Evolutionary conservation across 2,888 invertebrate genomes (phyloP), one percentile per base, ranked within the genome.

Genomic region (Rotaria socialis): DNA sequence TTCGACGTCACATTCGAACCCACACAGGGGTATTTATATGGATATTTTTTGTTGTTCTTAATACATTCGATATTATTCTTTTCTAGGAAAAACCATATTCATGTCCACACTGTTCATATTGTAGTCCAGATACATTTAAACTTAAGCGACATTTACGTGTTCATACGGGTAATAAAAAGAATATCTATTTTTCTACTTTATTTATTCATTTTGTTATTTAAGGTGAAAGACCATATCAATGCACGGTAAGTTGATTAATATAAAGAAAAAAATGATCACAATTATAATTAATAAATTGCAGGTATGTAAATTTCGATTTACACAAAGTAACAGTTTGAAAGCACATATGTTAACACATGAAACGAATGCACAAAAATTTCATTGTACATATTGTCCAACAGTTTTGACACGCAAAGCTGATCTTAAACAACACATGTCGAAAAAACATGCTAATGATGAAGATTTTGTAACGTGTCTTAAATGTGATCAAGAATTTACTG

Each of bases 111-210:
- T 98, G 97, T 92, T 96, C 96, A 0, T 98, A 98, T 91, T 97
- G 97, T 74, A 96, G 96, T 87, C 97, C 97, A 7, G 98, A 98
- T 91, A 97, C 96, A 56, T 98, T 97, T 92, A 98, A 98, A 92
- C 92, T 98, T 89, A 97, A 98, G 91, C 94, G 97, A 0, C 97
- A 98, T 90, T 92, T 97, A 88, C 94, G 97, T 86, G 96, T 96
- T 85, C 97, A 97, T 88, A 93, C 93, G 0, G 92, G 91, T 11
- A 90, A 91, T 87, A 91, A 90, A 35, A n/a, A 60, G 8, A n/a
- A n/a, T 35, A 67, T 27, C 4, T 11, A 27, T 27, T 67, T 67
- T 27, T 67, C 27, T 67, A 10, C 16, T 67, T 11, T 27, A 4
- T 67, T 27, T 14, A 16, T 27, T 4, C 4, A 67, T 67, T 67